Conservation (phyloP, 1,140 invertebrate species). For the Hylaeus volcanicus region DNA sequence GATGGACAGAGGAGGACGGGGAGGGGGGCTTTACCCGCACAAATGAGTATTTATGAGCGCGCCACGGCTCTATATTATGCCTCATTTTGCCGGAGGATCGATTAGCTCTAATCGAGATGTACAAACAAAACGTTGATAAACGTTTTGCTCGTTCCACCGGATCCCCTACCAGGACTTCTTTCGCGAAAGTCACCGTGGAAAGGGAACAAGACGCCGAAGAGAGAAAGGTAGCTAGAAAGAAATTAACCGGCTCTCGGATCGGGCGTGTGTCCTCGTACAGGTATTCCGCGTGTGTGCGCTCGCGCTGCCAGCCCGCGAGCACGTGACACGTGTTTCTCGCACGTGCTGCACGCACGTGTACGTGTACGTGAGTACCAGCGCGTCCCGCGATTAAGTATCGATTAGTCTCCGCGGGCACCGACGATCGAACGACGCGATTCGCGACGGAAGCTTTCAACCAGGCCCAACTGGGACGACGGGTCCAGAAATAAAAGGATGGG, state of each 20-base stretch:
- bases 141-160: constrained; percentile 22
- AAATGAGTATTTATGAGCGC: constrained; percentile 77
- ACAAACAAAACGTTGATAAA: constrained; percentile 71
- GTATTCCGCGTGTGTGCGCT: constrained; percentile 15
- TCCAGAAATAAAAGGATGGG: not conserved
- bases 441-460: not conserved
- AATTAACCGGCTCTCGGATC: constrained; percentile 17
- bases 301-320: not conserved
- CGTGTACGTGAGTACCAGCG: constrained; percentile 35
- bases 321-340: constrained; percentile 44
- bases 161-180: constrained; percentile 10
- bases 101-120: constrained; percentile 73
- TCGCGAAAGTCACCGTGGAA: constrained; percentile 3
- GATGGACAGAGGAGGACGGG: not conserved
- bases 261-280: constrained; percentile 13
- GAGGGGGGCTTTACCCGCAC: constrained; percentile 43
- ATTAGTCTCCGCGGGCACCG: constrained; percentile 19
- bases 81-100: constrained; percentile 68
- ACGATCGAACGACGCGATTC: constrained; percentile 24
- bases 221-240: constrained; percentile 27
- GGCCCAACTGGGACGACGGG: not conserved
- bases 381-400: constrained; percentile 38
- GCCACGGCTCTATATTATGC: constrained; percentile 70
- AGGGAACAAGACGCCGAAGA: not conserved
- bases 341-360: constrained; percentile 42